These are phyloP conservation scores for Enteromius unitaeniatus DNA, from an alignment of 2,797 vertebrate genomes.

Conservation along the genomic window DNA sequence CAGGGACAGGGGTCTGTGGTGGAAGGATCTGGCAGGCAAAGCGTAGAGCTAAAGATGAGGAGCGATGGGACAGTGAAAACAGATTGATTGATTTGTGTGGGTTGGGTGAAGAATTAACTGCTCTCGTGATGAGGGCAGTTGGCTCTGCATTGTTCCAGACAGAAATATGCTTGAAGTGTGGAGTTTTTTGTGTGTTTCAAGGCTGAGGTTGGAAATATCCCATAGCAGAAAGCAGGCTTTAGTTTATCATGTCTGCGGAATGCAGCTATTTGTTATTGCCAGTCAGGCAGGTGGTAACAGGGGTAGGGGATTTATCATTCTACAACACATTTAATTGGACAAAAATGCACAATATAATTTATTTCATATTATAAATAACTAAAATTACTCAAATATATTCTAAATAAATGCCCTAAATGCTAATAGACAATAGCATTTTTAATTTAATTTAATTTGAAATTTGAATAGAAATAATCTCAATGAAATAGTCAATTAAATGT, in stretches of 20 bases:
- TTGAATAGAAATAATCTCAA: too few relatives aligned
- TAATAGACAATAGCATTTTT: not conserved
- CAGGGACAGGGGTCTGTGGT: slow-evolving; percentile 12
- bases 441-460: not conserved
- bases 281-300: not conserved
- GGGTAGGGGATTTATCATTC: not conserved
- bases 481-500: too few relatives aligned
- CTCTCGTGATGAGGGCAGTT: not conserved
- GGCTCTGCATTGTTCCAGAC: not conserved
- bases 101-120: slow-evolving; percentile 19
- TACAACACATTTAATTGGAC: too few relatives aligned
- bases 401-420: not conserved
- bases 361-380: not conserved
- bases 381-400: not conserved
- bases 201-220: not conserved
- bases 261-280: not conserved
- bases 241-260: not conserved
- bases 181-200: not conserved
- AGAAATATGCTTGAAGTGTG: not conserved
- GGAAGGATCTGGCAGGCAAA: slow-evolving; percentile 27
- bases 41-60: slow-evolving; percentile 22
- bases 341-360: not conserved
- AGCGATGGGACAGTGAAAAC: slow-evolving; percentile 20
- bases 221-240: not conserved
- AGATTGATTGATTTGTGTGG: slow-evolving; percentile 26